Conservation (phyloP, 1,140 invertebrate genomes). For the Colletes gigas region DNA sequence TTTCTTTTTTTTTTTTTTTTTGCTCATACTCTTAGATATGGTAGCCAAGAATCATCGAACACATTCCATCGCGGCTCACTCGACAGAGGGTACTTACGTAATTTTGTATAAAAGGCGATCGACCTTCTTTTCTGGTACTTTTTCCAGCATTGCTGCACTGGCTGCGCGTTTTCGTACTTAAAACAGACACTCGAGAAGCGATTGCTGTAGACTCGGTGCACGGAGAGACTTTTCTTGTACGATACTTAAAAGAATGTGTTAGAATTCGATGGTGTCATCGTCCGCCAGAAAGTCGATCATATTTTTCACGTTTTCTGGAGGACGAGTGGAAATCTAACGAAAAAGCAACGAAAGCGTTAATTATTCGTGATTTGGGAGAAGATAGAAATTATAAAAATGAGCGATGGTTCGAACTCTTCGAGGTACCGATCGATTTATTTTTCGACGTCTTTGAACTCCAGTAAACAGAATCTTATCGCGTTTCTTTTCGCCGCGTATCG, state of each 20-base stretch:
- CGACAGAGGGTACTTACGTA: slow-evolving; percentile 15
- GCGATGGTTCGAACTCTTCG: not conserved
- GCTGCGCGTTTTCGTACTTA: slow-evolving; percentile 37
- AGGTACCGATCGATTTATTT: not conserved
- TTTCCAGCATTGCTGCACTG: not conserved
- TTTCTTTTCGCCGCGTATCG: no score
- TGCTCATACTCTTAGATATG: not conserved
- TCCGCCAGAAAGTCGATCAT: not conserved
- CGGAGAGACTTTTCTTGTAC: slow-evolving; percentile 1
- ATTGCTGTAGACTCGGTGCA: slow-evolving; percentile 36
- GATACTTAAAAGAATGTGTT: slow-evolving; percentile 15
- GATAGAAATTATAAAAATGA: not conserved
- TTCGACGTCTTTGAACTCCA: not conserved
- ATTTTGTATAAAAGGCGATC: slow-evolving; percentile 18
- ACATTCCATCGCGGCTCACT: slow-evolving; percentile 27
- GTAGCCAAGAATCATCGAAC: slow-evolving; percentile 8
- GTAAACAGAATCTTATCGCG: no score
- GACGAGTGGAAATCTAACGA: not conserved
- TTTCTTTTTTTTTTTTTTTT: not conserved
- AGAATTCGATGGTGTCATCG: not conserved
- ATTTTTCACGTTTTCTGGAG: not conserved
- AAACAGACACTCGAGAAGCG: not conserved
- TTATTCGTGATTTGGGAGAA: not conserved
- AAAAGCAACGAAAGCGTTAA: not conserved
- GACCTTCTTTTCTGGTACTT: slow-evolving; percentile 1